phyloP scores from a whole-genome alignment of 1,140 invertebrate species.

The Brachionus sp. region DNA sequence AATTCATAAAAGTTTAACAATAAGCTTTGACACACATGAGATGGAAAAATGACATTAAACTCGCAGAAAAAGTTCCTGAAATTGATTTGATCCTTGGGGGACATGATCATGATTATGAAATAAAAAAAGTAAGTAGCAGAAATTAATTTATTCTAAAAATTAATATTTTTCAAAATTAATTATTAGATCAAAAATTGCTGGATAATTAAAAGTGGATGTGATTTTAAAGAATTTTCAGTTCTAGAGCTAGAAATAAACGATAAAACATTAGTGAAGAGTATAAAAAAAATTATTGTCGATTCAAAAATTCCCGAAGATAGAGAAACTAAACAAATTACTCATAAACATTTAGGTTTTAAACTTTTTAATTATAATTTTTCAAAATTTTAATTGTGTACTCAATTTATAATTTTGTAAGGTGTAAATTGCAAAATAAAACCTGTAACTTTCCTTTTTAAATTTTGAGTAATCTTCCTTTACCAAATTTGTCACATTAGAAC shows the following conservation, averaged over 20 bases:
- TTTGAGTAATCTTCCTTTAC: no score
- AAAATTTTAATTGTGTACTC: background rate
- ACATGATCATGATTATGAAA: slow-evolving; percentile 59
- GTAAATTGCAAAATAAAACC: no score
- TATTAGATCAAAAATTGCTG: background rate
- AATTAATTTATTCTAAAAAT: background rate
- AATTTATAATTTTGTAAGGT: no score
- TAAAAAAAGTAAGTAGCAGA: slow-evolving; percentile 54
- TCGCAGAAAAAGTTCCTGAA: slow-evolving; percentile 73
- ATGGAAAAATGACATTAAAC: slow-evolving; percentile 76
- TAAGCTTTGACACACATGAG: slow-evolving; percentile 85
- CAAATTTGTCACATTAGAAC: no score
- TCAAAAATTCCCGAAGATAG: slow-evolving; percentile 70
- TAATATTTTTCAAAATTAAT: background rate
- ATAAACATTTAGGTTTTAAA: slow-evolving; percentile 68
- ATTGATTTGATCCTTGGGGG: slow-evolving; percentile 79
- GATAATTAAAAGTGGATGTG: slow-evolving; percentile 35
- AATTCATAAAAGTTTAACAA: slow-evolving; percentile 74
- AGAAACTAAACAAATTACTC: slow-evolving; percentile 68
- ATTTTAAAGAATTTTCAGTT: slow-evolving; percentile 40
- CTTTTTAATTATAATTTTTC: background rate
- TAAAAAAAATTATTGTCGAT: slow-evolving; percentile 72
- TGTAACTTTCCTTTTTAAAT: no score
- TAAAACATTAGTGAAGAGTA: slow-evolving; percentile 48
- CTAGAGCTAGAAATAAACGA: background rate